A percentile compares a stretch with the other conserved stretches of the same genome.
Conservation (phyloP, 1,140 invertebrate genomes). For the Pseudomyrmex flavicornis region DNA sequence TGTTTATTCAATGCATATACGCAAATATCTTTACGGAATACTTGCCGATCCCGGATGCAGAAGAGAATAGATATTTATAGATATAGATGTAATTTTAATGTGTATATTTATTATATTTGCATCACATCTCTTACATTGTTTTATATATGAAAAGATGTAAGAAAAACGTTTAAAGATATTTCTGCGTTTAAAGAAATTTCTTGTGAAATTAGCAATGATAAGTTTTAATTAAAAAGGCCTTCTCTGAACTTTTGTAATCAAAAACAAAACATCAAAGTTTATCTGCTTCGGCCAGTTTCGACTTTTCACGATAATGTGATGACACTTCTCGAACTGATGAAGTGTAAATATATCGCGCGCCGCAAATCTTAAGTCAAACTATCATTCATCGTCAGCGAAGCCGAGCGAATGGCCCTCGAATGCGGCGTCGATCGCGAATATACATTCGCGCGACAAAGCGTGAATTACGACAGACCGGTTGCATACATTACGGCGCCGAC, state of each 20-base stretch:
- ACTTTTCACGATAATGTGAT: not conserved
- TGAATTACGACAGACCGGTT: constrained; percentile 47
- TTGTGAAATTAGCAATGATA: not conserved
- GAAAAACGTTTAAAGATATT: not conserved
- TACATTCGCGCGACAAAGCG: constrained; percentile 36
- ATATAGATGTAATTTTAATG: constrained; percentile 22
- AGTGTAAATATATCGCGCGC: constrained; percentile 3
- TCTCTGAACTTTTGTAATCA: not conserved
- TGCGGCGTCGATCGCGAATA: constrained; percentile 10
- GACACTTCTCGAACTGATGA: not conserved
- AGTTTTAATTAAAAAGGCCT: not conserved
- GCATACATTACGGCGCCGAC: constrained; percentile 48
- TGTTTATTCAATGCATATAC: not conserved
- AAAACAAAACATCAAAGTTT: not conserved
- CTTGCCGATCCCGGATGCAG: not conserved
- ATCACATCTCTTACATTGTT: not conserved
- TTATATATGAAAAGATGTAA: not conserved
- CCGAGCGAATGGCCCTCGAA: not conserved
- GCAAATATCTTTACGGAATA: not conserved
- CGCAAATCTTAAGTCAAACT: not conserved
- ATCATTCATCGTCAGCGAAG: not conserved
- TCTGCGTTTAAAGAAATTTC: too few relatives aligned
- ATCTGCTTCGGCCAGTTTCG: not conserved
- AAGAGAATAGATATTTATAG: not conserved
- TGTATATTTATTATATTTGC: not conserved